phyloP scores from a whole-genome alignment of 2,113 vertebrate genomes.

The Brachyhypopomus occidentalis region DNA sequence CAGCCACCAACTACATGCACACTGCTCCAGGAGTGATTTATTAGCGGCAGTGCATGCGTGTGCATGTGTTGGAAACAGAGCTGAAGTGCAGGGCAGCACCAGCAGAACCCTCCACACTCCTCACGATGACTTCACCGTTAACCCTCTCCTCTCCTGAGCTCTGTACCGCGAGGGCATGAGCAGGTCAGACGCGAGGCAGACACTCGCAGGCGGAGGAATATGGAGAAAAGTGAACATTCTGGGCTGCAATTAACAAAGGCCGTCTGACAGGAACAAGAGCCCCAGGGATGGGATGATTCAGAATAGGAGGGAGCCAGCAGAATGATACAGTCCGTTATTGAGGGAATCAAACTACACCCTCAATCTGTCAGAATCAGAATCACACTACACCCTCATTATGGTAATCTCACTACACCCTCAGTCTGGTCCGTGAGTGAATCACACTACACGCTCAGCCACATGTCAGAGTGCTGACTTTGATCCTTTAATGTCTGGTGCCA shows the following conservation, averaged over 20 bases:
- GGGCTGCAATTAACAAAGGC: background rate
- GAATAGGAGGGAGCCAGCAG: background rate
- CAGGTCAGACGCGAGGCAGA: slow-evolving; percentile 13
- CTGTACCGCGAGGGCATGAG: slow-evolving; percentile 47
- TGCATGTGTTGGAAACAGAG: slow-evolving; percentile 19
- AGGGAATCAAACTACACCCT: too few species aligned
- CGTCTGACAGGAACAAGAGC: background rate
- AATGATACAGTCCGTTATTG: background rate
- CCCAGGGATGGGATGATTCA: background rate
- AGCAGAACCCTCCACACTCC: slow-evolving; percentile 39
- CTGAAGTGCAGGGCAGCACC: slow-evolving; percentile 60
- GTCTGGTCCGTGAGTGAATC: background rate
- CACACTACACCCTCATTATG: background rate
- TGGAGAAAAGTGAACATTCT: slow-evolving; percentile 8
- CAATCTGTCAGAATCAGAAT: too few species aligned
- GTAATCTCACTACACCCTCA: background rate
- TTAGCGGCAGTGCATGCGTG: background rate
- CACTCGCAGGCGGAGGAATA: background rate
- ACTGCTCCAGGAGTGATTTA: slow-evolving; percentile 13
- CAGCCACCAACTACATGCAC: background rate
- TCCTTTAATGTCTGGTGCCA: too few species aligned
- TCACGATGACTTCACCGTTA: slow-evolving; percentile 65
- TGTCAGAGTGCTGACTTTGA: background rate
- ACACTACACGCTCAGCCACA: background rate
- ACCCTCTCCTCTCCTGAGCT: slow-evolving; percentile 49